phyloP scores from a whole-genome alignment of 2,113 vertebrate genomes.

The Monopterus albus region DNA sequence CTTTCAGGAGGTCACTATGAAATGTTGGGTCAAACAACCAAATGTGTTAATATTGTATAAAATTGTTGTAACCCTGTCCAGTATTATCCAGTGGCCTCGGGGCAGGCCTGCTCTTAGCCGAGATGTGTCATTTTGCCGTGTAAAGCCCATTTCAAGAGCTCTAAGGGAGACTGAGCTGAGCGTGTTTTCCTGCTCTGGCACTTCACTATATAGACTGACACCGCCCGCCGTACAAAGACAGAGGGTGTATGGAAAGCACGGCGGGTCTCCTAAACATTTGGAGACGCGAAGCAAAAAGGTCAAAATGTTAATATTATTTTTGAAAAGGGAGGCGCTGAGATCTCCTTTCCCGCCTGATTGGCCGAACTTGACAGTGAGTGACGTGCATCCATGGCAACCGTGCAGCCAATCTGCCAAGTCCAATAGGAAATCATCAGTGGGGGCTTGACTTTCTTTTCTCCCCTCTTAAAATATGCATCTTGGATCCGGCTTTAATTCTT shows the following conservation, averaged over 20 bases:
- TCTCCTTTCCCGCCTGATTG: constrained; percentile 87
- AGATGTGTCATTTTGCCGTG: constrained; percentile 40
- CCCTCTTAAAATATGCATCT: constrained; percentile 83
- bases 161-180: constrained; percentile 36
- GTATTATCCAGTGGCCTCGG: constrained; percentile 1
- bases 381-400: constrained; percentile 92
- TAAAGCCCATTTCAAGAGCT: constrained; percentile 47
- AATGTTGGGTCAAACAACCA: background rate
- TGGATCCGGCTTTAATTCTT: constrained; percentile 80
- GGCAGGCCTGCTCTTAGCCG: constrained; percentile 16
- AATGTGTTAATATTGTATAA: constrained; percentile 1
- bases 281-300: constrained; percentile 76
- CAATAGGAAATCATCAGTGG: constrained; percentile 87
- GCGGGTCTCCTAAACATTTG: constrained; percentile 65
- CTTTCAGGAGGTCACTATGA: background rate
- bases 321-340: constrained; percentile 87
- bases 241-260: constrained; percentile 49
- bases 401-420: constrained; percentile 90
- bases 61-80: background rate
- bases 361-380: constrained; percentile 93
- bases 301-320: constrained; percentile 82
- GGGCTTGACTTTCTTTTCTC: constrained; percentile 83
- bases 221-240: too few relatives aligned
- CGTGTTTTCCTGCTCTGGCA: constrained; percentile 39
- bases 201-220: constrained; percentile 42